Conservation (phyloP, 1,140 invertebrate genomes). For the Bradynema listronoti region DNA sequence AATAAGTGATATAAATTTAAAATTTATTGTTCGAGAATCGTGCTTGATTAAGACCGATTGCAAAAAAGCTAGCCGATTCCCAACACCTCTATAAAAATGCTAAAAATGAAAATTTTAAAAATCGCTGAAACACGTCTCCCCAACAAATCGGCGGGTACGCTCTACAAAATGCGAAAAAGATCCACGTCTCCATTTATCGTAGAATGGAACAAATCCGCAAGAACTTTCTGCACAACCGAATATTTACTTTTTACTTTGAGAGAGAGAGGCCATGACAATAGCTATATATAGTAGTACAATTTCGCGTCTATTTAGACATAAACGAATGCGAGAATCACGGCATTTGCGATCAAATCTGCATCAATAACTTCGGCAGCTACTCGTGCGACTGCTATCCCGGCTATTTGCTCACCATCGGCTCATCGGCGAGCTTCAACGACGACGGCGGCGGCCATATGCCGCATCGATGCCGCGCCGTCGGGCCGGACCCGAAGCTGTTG, state of each 20-base stretch:
- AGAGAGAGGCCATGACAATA: too few relatives aligned
- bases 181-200: background rate
- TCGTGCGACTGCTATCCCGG: constrained; percentile 81
- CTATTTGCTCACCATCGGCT: constrained; percentile 74
- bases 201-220: background rate
- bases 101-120: too few relatives aligned
- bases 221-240: background rate
- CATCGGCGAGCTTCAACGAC: background rate
- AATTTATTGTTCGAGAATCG: too few relatives aligned
- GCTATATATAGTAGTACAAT: background rate
- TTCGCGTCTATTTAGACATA: constrained; percentile 66
- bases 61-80: too few relatives aligned
- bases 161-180: background rate
- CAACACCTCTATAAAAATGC: too few relatives aligned
- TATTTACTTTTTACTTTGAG: too few relatives aligned
- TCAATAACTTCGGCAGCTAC: constrained; percentile 54
- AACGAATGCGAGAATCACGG: constrained; percentile 80
- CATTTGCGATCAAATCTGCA: constrained; percentile 68
- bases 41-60: too few relatives aligned
- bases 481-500: constrained; percentile 49
- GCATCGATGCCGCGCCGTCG: constrained; percentile 49
- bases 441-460: constrained; percentile 9
- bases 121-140: background rate
- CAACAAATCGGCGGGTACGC: background rate
- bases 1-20: too few relatives aligned